Percentiles rank a stretch among this genome's conserved stretches.
Conservation (phyloP, 2,797 vertebrate species). For the Muraenolepis orangiensis region DNA sequence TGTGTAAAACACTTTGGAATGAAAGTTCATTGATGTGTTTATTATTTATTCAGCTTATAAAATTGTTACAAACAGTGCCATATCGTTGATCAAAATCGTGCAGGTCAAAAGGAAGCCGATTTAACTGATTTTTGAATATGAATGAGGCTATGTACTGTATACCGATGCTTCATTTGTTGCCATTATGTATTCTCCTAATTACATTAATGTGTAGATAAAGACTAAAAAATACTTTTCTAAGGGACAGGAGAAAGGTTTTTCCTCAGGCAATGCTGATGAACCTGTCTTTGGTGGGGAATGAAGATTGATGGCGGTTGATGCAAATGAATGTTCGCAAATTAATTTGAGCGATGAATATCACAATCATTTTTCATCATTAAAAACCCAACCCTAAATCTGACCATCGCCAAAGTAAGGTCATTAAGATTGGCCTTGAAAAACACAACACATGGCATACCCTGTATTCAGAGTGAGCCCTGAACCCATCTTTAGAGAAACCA, state of each 20-base stretch:
- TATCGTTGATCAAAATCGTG: conserved; percentile 66
- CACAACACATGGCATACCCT: conserved; percentile 17
- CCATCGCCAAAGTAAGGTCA: conserved; percentile 55
- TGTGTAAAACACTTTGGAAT: conserved; percentile 60
- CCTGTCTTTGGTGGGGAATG: conserved; percentile 75
- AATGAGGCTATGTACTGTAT: conserved; percentile 62
- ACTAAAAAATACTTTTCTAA: conserved; percentile 29
- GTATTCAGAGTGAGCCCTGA: conserved; percentile 21
- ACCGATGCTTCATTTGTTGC: conserved; percentile 62
- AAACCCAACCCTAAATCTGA: conserved; percentile 67
- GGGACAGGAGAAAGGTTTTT: conserved; percentile 27
- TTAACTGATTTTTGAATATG: conserved; percentile 56
- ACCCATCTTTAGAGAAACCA: neutral
- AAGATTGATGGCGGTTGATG: conserved; percentile 72
- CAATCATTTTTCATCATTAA: conserved; percentile 41
- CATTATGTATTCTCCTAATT: conserved; percentile 68
- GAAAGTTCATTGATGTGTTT: conserved; percentile 48
- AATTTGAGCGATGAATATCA: conserved; percentile 41
- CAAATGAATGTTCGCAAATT: conserved; percentile 52
- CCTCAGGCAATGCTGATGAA: conserved; percentile 31
- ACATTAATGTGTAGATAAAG: conserved; percentile 56
- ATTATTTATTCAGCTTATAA: conserved; percentile 64
- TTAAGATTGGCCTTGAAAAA: conserved; percentile 18
- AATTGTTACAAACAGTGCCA: conserved; percentile 74
- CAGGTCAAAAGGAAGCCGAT: conserved; percentile 53